Evolutionary conservation across 2,888 invertebrate species (phyloP).

Genomic region (Asteroscopus sphinx): DNA sequence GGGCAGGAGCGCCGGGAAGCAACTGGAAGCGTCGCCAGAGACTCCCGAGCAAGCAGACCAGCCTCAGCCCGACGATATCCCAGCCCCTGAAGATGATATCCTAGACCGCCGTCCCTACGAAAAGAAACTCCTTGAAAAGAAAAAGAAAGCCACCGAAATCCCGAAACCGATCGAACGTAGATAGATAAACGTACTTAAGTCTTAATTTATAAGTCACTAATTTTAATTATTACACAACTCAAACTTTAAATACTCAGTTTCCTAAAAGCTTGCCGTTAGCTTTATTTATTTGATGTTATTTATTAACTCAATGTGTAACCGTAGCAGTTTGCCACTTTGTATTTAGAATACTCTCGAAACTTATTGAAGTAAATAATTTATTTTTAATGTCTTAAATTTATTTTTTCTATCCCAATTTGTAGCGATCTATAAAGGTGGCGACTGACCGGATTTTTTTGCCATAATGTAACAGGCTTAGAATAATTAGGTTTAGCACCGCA

Average conservation of each 20-base stretch:
- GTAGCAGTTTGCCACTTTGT: conserved; percentile 47
- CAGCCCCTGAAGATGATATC: conserved; percentile 60
- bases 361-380: conserved; percentile 58
- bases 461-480: no score
- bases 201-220: conserved; percentile 47
- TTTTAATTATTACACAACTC: conserved; percentile 39
- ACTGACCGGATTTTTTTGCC: no score
- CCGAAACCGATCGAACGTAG: conserved; percentile 77
- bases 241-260: conserved; percentile 55
- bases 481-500: no score
- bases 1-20: conserved; percentile 82
- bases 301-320: conserved; percentile 50
- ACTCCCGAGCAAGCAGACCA: conserved; percentile 74
- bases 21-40: conserved; percentile 79
- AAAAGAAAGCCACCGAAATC: conserved; percentile 79
- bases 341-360: conserved; percentile 38
- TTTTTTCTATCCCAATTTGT: background rate
- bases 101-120: conserved; percentile 77
- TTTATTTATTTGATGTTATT: conserved; percentile 58
- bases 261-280: conserved; percentile 57
- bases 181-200: conserved; percentile 63
- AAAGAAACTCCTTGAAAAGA: conserved; percentile 78
- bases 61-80: conserved; percentile 67
- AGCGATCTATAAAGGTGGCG: background rate
- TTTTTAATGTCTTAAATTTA: conserved; percentile 29